Evolutionary conservation across 2,797 vertebrate species (phyloP).

Genomic region (Gila robusta): DNA sequence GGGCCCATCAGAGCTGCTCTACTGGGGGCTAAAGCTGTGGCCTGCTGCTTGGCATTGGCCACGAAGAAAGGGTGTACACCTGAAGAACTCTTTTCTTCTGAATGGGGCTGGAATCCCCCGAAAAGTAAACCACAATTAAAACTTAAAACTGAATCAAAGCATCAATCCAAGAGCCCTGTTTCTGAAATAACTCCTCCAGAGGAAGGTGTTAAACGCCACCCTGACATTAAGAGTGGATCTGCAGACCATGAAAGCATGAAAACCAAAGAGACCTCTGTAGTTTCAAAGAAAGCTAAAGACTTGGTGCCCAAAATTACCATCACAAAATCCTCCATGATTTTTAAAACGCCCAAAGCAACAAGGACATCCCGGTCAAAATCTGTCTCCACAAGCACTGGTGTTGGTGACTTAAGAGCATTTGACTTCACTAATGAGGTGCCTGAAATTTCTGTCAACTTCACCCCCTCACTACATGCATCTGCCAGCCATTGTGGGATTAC

Average conservation of each 20-base stretch:
- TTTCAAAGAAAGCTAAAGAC: constrained; percentile 71
- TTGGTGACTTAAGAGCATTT: constrained; percentile 25
- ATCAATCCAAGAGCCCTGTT: constrained; percentile 30
- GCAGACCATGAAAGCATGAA: constrained; percentile 25
- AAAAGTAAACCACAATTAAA: constrained; percentile 60
- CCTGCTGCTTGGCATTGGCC: constrained; percentile 73
- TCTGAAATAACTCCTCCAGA: constrained; percentile 18
- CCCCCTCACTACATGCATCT: constrained; percentile 70
- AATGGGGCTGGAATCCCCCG: constrained; percentile 81
- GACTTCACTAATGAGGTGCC: constrained; percentile 60
- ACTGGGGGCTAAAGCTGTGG: constrained; percentile 79
- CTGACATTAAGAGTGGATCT: not conserved
- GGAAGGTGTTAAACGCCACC: not conserved
- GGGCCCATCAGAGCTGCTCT: constrained; percentile 80
- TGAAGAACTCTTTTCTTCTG: constrained; percentile 77
- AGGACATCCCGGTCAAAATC: constrained; percentile 43
- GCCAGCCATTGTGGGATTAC: constrained; percentile 53
- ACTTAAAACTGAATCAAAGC: constrained; percentile 34
- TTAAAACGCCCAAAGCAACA: constrained; percentile 57
- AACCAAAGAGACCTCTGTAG: constrained; percentile 31
- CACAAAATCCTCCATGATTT: constrained; percentile 66
- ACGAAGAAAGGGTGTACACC: constrained; percentile 67
- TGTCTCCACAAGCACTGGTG: constrained; percentile 9
- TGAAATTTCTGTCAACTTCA: constrained; percentile 71
- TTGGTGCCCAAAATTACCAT: constrained; percentile 40